Evolutionary conservation across 1,140 invertebrate genomes (phyloP).

Genomic region (Aphidius gifuensis): DNA sequence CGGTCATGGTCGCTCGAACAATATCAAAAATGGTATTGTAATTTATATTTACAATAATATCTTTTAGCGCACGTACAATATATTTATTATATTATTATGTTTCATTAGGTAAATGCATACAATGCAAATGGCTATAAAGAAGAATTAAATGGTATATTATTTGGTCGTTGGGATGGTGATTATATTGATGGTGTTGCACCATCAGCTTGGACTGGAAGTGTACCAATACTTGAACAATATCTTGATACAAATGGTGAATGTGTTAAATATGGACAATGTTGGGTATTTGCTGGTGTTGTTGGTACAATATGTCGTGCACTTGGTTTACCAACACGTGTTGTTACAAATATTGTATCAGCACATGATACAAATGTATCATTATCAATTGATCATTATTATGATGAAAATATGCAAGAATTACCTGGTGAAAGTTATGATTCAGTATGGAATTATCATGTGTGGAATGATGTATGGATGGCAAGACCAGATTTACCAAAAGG

Average conservation of each 20-base stretch:
- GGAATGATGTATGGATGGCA: constrained; percentile 71
- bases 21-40: constrained; percentile 65
- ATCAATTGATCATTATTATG: constrained; percentile 62
- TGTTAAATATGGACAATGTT: constrained; percentile 69
- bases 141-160: constrained; percentile 54
- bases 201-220: constrained; percentile 59
- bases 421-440: constrained; percentile 34
- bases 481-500: constrained; percentile 61
- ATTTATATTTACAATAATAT: neutral
- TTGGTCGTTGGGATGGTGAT: constrained; percentile 65
- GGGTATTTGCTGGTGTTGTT: constrained; percentile 66
- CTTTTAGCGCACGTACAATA: constrained; percentile 1
- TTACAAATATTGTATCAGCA: constrained; percentile 64
- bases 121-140: constrained; percentile 40
- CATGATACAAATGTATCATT: constrained; percentile 63
- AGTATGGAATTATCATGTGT: constrained; percentile 69
- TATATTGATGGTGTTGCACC: constrained; percentile 62
- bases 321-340: constrained; percentile 61
- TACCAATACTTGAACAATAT: constrained; percentile 60
- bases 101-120: constrained; percentile 57
- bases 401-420: constrained; percentile 47
- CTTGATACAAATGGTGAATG: constrained; percentile 48
- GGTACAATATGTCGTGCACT: constrained; percentile 62
- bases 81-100: neutral
- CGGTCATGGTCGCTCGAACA: constrained; percentile 66